phyloP scores from a whole-genome alignment of 2,888 invertebrate species.

The Diarsia mendica region DNA sequence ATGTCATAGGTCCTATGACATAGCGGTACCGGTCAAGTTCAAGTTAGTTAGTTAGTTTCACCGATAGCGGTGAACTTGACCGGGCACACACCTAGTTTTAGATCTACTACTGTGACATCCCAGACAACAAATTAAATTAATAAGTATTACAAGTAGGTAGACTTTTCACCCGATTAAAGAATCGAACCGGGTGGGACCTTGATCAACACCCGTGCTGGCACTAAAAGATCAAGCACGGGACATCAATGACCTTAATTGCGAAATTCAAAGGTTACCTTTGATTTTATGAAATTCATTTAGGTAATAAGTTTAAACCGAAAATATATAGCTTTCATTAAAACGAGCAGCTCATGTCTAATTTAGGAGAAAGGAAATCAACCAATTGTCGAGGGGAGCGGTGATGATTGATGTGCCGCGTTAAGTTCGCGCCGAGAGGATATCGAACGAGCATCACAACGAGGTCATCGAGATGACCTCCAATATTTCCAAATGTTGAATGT shows the following conservation, averaged over 20 bases:
- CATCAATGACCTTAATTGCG: not conserved
- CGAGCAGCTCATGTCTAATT: slow-evolving; percentile 49
- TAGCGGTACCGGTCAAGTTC: no score
- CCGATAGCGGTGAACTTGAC: not conserved
- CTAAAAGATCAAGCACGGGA: not conserved
- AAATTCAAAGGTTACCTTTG: not conserved
- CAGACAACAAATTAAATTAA: not conserved
- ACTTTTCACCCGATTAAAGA: no score
- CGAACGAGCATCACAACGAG: slow-evolving; percentile 41
- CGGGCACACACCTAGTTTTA: not conserved
- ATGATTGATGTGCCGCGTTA: slow-evolving; percentile 61
- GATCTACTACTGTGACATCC: not conserved
- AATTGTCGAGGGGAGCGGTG: slow-evolving; percentile 35
- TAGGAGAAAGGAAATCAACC: slow-evolving; percentile 56
- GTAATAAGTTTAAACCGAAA: slow-evolving; percentile 1
- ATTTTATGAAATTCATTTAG: not conserved
- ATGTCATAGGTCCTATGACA: no score
- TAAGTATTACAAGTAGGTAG: not conserved
- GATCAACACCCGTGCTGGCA: not conserved
- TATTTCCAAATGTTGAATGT: slow-evolving; percentile 37
- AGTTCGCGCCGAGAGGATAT: slow-evolving; percentile 51
- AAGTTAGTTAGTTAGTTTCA: no score
- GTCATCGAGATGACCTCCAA: slow-evolving; percentile 37
- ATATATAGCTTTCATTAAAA: slow-evolving; percentile 28
- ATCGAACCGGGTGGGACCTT: no score